Percentiles rank a stretch among this genome's conserved stretches.
Conservation (phyloP, 2,888 invertebrate genomes). For the Loripinus fragilis region DNA sequence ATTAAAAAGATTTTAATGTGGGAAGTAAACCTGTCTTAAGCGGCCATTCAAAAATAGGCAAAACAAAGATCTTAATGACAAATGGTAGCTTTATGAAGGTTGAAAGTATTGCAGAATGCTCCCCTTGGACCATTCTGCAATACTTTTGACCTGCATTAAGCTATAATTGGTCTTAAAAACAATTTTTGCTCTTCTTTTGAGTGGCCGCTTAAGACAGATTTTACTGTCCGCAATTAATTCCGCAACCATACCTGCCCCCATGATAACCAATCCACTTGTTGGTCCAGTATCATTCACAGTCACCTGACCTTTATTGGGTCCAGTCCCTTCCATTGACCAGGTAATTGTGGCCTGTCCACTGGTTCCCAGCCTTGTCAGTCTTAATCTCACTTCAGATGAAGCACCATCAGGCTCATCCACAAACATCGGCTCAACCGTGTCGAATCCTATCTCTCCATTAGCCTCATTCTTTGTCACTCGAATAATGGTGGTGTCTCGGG, state of each 20-base stretch:
- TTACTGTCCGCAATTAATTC: no score
- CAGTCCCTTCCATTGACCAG: constrained; percentile 74
- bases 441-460: constrained; percentile 82
- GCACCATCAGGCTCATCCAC: constrained; percentile 70
- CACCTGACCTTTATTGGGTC: constrained; percentile 62
- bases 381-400: constrained; percentile 67
- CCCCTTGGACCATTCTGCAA: no score
- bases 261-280: constrained; percentile 69
- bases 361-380: constrained; percentile 77
- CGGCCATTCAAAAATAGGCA: no score
- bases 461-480: constrained; percentile 75
- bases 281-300: constrained; percentile 72
- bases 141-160: no score
- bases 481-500: constrained; percentile 51
- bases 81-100: no score
- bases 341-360: constrained; percentile 77
- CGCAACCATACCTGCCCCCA: constrained; percentile 50
- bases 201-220: no score
- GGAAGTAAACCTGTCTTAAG: no score
- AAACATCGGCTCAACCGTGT: constrained; percentile 54
- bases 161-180: no score
- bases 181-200: no score
- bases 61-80: no score
- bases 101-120: no score
- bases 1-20: no score